Percentiles rank a stretch among this genome's conserved stretches.
Conservation (phyloP, 1,140 invertebrate species). For the Drosophila fuyamai region DNA sequence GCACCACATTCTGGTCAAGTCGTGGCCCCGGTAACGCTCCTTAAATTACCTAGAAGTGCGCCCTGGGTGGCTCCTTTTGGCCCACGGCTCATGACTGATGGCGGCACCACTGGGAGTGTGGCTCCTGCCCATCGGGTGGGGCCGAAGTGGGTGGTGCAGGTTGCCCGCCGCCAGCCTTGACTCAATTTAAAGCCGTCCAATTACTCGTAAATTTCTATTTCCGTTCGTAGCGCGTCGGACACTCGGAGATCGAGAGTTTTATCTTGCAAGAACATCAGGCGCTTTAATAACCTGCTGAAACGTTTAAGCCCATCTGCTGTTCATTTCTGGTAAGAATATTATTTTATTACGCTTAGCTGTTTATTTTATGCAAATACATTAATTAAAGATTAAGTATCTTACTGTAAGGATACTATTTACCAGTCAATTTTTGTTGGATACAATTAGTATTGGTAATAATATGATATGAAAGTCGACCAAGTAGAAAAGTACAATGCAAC, state of each 20-base stretch:
- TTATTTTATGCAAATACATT: too few species aligned
- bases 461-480: too few species aligned
- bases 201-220: slow-evolving; percentile 33
- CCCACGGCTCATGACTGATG: slow-evolving; percentile 39
- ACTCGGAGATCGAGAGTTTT: neutral
- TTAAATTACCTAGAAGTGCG: slow-evolving; percentile 77
- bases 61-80: slow-evolving; percentile 58
- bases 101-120: neutral
- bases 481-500: too few species aligned
- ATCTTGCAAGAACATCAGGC: neutral
- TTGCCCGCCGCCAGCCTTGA: slow-evolving; percentile 35
- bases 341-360: too few species aligned
- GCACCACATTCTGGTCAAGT: slow-evolving; percentile 41
- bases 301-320: neutral
- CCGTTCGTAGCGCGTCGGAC: neutral
- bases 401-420: too few species aligned
- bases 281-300: neutral
- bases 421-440: too few species aligned
- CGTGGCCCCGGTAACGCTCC: slow-evolving; percentile 49
- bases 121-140: neutral
- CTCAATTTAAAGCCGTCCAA: slow-evolving; percentile 53
- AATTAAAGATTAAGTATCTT: too few species aligned
- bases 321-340: too few species aligned
- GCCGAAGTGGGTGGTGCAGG: neutral
- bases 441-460: too few species aligned